Evolutionary conservation across 1,140 invertebrate genomes (phyloP).

Genomic region (Melitaea cinxia): DNA sequence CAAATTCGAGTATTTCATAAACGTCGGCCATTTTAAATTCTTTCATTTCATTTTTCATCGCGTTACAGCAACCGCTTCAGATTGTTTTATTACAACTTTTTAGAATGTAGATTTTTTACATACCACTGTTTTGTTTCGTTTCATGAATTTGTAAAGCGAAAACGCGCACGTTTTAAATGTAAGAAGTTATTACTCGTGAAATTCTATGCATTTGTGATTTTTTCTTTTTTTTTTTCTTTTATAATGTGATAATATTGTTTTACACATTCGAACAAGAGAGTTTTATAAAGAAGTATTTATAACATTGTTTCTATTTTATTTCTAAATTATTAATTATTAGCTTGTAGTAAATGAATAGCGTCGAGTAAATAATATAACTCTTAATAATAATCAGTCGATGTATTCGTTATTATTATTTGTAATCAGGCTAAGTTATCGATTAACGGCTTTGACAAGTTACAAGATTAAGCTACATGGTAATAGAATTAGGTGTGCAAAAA

Average conservation of each 20-base stretch:
- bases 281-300: no score
- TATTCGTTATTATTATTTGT: no score
- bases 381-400: no score
- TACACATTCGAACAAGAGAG: background rate
- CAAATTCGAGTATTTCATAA: slow-evolving; percentile 49
- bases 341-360: no score
- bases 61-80: slow-evolving; percentile 55
- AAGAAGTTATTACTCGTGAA: slow-evolving; percentile 48
- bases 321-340: no score
- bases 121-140: slow-evolving; percentile 60
- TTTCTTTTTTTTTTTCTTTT: slow-evolving; percentile 13
- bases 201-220: slow-evolving; percentile 37
- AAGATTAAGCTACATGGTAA: no score
- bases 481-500: no score
- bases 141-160: slow-evolving; percentile 60
- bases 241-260: slow-evolving; percentile 3
- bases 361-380: no score
- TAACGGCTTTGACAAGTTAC: no score
- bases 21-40: slow-evolving; percentile 60
- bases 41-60: slow-evolving; percentile 61
- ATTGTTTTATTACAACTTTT: slow-evolving; percentile 70
- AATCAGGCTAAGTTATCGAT: no score
- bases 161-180: slow-evolving; percentile 49
- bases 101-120: slow-evolving; percentile 60
- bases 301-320: no score